Base-by-base conservation (phyloP, 2,888 invertebrate species). In the Polyommatus iphigenia region DNA sequence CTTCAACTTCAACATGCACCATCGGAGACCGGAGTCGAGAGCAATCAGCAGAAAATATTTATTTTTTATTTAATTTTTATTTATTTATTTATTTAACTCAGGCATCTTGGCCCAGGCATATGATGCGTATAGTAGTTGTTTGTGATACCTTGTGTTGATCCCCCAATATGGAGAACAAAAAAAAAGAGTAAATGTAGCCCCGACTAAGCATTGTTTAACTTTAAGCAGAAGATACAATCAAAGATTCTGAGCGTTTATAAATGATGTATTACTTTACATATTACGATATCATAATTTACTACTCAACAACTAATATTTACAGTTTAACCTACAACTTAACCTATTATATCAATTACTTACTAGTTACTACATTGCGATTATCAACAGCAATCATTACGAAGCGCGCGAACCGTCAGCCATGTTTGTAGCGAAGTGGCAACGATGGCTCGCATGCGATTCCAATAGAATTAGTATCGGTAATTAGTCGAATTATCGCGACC, bases 401-500 rank as follows among this genome's bases (percentile, higher is more conserved):
- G 29, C 67, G 67, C 67, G 67, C 67, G 67, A 67, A 67, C 10
- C 1, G 15, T 24, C 67, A 29, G 67, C 29, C 29, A 67, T 67
- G 67, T 67, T 29, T 15, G 29, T 29, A 4, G 29, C 29, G 29
- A 67, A 67, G 67, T 67, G 67, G 67, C 67, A 32, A 29, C 29
- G 29, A 67, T 29, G 24, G 18, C 29, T 83, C 84, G 79, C 79
- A 79, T 82, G 82, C 84, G 80, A 86, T 82, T 81, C 82, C 83
- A 83, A 86, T 86, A 85, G 83, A 86, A 84, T 84, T 84, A 83
- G 81, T 81, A 80, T 75, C 79, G 82, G 79, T 85, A 87, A 90
- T 89, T 89, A 89, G 81, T 79, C 82, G 84, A 86, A 87, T 89
- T 89, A 88, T 86, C 86, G 86, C 84, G 84, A 87, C 84, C 86